These are phyloP conservation scores for Chaetogeoica ovagalla DNA, from an alignment of 2,888 invertebrate genomes.

Conservation along the genomic window DNA sequence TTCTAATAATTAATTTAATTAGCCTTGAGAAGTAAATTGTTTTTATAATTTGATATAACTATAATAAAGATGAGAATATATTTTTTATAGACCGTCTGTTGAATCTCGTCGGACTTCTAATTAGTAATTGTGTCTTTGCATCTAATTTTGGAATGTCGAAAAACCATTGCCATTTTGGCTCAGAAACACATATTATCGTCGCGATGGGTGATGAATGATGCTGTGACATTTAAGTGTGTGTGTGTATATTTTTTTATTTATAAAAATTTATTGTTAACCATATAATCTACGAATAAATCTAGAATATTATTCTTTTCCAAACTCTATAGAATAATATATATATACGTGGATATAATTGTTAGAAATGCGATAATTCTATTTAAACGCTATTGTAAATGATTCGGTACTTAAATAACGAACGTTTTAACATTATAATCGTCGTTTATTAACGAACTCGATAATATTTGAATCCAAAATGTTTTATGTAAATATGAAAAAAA, in stretches of 20 bases:
- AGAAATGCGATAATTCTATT: neutral
- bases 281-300: neutral
- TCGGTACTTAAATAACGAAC: no score
- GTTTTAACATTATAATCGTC: no score
- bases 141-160: slow-evolving; percentile 43
- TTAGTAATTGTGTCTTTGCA: neutral
- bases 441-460: no score
- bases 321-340: neutral
- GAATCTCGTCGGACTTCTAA: neutral
- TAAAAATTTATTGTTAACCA: neutral
- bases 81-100: neutral
- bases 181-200: slow-evolving; percentile 12
- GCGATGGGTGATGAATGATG: slow-evolving; percentile 22
- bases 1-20: no score
- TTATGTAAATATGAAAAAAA: no score
- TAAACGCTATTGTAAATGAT: slow-evolving; percentile 1
- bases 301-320: neutral
- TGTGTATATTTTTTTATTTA: neutral
- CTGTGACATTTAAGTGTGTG: slow-evolving; percentile 24
- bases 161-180: slow-evolving; percentile 40
- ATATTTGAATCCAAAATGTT: no score
- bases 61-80: neutral
- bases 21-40: neutral
- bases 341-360: neutral
- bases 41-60: neutral